Conservation (phyloP, 2,113 vertebrate genomes). For the Puma concolor region DNA sequence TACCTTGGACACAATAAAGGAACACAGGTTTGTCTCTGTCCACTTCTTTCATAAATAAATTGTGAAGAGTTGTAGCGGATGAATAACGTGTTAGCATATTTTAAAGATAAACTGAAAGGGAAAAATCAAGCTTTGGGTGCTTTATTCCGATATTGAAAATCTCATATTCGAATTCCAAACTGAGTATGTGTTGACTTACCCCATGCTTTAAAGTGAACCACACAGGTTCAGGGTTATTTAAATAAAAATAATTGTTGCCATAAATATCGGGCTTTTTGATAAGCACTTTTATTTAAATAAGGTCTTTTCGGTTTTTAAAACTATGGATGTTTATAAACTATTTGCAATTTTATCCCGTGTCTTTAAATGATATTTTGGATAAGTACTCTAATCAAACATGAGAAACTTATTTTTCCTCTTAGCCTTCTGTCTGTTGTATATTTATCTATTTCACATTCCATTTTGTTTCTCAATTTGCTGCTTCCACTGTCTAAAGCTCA, state of each 20-base stretch:
- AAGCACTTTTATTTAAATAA: background rate
- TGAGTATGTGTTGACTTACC: background rate
- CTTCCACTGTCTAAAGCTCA: background rate
- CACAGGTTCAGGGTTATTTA: background rate
- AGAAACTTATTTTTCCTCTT: background rate
- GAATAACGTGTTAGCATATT: background rate
- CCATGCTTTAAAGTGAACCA: background rate
- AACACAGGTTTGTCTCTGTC: background rate
- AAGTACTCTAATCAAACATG: background rate
- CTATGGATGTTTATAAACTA: background rate
- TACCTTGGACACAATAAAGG: background rate
- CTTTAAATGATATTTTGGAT: background rate
- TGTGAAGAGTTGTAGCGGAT: background rate
- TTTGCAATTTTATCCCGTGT: background rate
- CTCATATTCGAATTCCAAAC: background rate
- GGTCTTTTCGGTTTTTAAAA: background rate
- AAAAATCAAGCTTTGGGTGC: background rate
- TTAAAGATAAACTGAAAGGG: background rate
- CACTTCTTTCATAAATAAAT: background rate
- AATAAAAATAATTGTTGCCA: background rate
- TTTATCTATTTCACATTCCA: background rate
- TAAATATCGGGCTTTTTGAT: background rate
- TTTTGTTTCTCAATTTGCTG: background rate
- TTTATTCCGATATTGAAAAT: background rate
- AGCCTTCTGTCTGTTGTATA: background rate